phyloP scores from a whole-genome alignment of 2,888 invertebrate species.

The Ophion slaviceki region DNA sequence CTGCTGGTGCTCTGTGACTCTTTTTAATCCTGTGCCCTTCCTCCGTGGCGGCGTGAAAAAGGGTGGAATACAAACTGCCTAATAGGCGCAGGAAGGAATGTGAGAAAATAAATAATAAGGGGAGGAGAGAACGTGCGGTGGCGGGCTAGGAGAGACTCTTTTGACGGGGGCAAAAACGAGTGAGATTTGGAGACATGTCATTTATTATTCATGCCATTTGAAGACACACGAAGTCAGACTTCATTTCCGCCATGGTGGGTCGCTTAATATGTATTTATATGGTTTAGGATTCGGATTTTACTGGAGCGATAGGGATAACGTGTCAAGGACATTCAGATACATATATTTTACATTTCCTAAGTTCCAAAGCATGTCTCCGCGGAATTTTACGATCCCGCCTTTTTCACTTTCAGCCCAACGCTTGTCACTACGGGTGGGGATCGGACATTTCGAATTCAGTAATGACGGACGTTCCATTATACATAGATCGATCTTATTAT shows the following conservation, averaged over 20 bases:
- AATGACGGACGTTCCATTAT: too few relatives aligned
- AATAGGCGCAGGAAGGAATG: slow-evolving; percentile 28
- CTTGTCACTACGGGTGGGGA: too few relatives aligned
- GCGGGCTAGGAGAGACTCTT: not conserved
- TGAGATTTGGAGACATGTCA: slow-evolving; percentile 9
- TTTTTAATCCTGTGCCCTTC: slow-evolving; percentile 54
- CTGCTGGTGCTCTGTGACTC: slow-evolving; percentile 23
- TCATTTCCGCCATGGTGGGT: not conserved
- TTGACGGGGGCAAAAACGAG: slow-evolving; percentile 45
- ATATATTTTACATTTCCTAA: not conserved
- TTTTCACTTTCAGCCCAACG: too few relatives aligned
- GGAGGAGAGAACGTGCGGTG: not conserved
- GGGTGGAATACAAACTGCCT: slow-evolving; percentile 22
- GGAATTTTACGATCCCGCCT: too few relatives aligned
- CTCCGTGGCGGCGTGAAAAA: slow-evolving; percentile 9
- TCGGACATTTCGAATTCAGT: too few relatives aligned
- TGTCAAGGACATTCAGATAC: not conserved
- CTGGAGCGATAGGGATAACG: not conserved
- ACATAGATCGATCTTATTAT: too few relatives aligned
- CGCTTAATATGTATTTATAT: not conserved
- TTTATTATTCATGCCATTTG: slow-evolving; percentile 55
- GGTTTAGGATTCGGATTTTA: not conserved
- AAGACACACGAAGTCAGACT: not conserved
- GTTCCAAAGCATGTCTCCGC: too few relatives aligned
- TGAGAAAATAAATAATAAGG: slow-evolving; percentile 3